These are phyloP conservation scores for Habropoda laboriosa DNA, from an alignment of 1,140 invertebrate genomes.

Conservation along the genomic window DNA sequence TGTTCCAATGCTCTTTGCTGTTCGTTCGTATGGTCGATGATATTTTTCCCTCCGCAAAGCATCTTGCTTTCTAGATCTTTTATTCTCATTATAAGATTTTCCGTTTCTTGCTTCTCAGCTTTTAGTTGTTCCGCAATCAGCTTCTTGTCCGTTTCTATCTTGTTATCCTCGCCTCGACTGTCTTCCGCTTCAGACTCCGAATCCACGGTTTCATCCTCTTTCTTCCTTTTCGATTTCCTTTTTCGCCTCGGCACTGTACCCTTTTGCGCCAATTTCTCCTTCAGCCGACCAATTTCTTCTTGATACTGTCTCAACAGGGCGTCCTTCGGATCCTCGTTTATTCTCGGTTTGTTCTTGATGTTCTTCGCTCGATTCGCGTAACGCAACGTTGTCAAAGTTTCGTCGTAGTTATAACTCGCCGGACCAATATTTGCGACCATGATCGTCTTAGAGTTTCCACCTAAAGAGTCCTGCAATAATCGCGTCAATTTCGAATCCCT, in stretches of 20 bases:
- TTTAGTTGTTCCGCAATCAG: constrained; percentile 83
- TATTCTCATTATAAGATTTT: constrained; percentile 91
- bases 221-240: constrained; percentile 81
- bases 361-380: constrained; percentile 99
- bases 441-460: constrained; percentile 98
- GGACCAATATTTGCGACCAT: constrained; percentile 99
- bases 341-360: constrained; percentile 97
- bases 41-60: constrained; percentile 98
- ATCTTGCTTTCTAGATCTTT: constrained; percentile 96
- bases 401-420: constrained; percentile 98
- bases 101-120: constrained; percentile 87
- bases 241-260: constrained; percentile 82
- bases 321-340: constrained; percentile 99
- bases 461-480: constrained; percentile 95
- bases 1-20: constrained; percentile 96
- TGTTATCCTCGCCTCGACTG: constrained; percentile 81
- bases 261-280: constrained; percentile 89
- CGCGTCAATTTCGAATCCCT: constrained; percentile 96
- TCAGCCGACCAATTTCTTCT: constrained; percentile 96
- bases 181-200: constrained; percentile 77
- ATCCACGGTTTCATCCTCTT: constrained; percentile 78
- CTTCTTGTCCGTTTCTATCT: constrained; percentile 84
- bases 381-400: constrained; percentile 97
- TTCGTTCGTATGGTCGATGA: constrained; percentile 98
- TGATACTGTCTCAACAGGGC: constrained; percentile 97